Evolutionary conservation across 2,888 invertebrate genomes (phyloP).

Genomic region (Oscheius sp.): DNA sequence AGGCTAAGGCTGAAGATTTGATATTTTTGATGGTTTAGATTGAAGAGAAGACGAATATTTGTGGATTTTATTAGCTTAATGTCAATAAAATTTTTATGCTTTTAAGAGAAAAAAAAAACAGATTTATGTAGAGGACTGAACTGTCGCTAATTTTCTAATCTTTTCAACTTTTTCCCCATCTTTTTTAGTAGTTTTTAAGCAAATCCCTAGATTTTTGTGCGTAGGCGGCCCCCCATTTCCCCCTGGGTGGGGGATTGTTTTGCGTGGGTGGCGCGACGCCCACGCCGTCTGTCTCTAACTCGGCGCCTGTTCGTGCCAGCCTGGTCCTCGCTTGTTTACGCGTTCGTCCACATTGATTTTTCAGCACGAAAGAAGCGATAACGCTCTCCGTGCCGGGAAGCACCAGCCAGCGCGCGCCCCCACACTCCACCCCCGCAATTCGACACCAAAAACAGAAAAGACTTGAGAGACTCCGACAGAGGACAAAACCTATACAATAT

Average conservation of each 20-base stretch:
- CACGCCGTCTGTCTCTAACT: slow-evolving; percentile 15
- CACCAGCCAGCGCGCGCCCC: slow-evolving; percentile 7
- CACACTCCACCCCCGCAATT: slow-evolving; percentile 11
- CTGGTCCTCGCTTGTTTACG: slow-evolving; percentile 23
- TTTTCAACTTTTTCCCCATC: not conserved
- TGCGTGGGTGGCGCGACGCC: slow-evolving; percentile 9
- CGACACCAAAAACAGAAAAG: slow-evolving; percentile 8
- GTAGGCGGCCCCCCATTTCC: not conserved
- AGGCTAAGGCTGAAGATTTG: too few relatives aligned
- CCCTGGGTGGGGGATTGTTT: not conserved
- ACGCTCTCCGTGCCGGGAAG: slow-evolving; percentile 6
- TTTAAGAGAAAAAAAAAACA: not conserved
- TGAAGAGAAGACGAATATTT: too few relatives aligned
- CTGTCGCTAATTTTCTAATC: not conserved
- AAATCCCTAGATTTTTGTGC: slow-evolving; percentile 7
- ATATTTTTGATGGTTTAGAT: too few relatives aligned
- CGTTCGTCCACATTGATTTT: slow-evolving; percentile 30
- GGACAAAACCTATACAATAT: too few relatives aligned
- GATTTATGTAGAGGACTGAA: not conserved
- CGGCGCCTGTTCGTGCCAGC: slow-evolving; percentile 28
- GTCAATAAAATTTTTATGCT: not conserved
- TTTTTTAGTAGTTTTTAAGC: not conserved
- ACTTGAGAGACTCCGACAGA: slow-evolving; percentile 7
- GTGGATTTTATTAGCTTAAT: too few relatives aligned
- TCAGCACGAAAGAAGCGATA: slow-evolving; percentile 23